These are phyloP conservation scores for Otolemur crassicaudatus DNA, from an alignment of 2,797 vertebrate genomes.

Conservation along the genomic window DNA sequence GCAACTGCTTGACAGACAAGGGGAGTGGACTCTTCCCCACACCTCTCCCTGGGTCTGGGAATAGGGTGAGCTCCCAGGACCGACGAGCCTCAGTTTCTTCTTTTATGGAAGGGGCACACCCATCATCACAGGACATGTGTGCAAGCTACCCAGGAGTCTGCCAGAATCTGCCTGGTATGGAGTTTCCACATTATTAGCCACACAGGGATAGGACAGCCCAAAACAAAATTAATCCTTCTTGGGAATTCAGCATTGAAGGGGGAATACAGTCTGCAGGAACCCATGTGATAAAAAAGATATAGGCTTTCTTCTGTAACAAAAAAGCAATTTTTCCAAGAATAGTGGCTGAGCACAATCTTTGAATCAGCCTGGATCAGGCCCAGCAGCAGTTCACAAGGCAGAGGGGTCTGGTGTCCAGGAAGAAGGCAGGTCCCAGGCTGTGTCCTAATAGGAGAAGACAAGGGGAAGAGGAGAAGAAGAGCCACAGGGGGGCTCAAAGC, in stretches of 20 bases:
- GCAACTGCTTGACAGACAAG: background rate
- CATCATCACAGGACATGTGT: too few species aligned
- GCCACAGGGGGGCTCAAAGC: accelerated
- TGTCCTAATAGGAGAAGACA: too few species aligned
- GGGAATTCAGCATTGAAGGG: background rate
- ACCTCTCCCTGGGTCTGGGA: too few species aligned
- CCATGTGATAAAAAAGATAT: background rate
- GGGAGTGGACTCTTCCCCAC: background rate
- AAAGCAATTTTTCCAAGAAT: background rate
- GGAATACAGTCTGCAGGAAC: too few species aligned
- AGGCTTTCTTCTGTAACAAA: background rate
- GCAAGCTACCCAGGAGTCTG: background rate
- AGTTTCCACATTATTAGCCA: background rate
- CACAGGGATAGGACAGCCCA: background rate
- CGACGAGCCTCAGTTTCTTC: background rate
- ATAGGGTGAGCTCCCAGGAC: background rate
- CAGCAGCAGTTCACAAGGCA: accelerated
- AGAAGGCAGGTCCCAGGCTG: background rate
- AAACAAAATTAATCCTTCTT: background rate
- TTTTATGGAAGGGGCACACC: too few species aligned
- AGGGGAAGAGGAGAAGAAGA: background rate
- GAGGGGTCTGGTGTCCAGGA: background rate
- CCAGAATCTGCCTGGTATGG: background rate
- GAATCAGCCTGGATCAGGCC: background rate
- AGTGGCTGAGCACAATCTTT: background rate